Percentiles rank a stretch among this genome's conserved stretches.
These are phyloP conservation scores for Lomographa bimaculata DNA, from an alignment of 2,888 invertebrate genomes.

Conservation along the genomic window DNA sequence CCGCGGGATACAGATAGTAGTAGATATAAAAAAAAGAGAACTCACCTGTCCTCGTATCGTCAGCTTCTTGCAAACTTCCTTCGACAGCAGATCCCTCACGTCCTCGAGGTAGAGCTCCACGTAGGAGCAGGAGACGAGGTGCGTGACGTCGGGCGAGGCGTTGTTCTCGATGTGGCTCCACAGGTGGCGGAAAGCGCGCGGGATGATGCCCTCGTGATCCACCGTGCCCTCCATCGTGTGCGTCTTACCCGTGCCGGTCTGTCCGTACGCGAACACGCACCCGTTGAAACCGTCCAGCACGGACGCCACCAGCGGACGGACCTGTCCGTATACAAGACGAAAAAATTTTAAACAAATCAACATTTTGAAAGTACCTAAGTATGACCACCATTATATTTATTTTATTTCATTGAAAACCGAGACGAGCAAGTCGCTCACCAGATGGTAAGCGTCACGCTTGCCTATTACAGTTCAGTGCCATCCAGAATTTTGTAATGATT, in stretches of 20 bases:
- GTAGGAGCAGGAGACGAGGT: constrained; percentile 97
- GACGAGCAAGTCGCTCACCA: too few relatives aligned
- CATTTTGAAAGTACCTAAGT: too few relatives aligned
- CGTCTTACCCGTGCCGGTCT: constrained; percentile 97
- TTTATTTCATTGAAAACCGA: too few relatives aligned
- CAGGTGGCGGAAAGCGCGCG: constrained; percentile 98
- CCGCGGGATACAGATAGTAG: too few relatives aligned
- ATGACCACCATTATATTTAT: too few relatives aligned
- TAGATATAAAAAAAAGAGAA: too few relatives aligned
- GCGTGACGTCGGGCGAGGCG: constrained; percentile 95
- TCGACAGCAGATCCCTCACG: constrained; percentile 87
- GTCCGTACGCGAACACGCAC: constrained; percentile 99
- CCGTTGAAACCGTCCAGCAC: constrained; percentile 99
- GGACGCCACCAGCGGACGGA: constrained; percentile 96
- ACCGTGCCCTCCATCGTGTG: constrained; percentile 90
- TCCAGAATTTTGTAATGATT: too few relatives aligned
- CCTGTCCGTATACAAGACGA: too few relatives aligned
- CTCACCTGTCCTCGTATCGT: constrained; percentile 80
- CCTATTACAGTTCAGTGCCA: too few relatives aligned
- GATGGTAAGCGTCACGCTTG: too few relatives aligned
- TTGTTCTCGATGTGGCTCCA: constrained; percentile 95
- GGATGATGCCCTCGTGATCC: constrained; percentile 92
- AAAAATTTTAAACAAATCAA: too few relatives aligned
- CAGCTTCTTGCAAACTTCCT: constrained; percentile 90
- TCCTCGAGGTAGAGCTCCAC: constrained; percentile 98